These are phyloP conservation scores for Anoplolepis gracilipes DNA, from an alignment of 1,140 invertebrate genomes.

Conservation along the genomic window DNA sequence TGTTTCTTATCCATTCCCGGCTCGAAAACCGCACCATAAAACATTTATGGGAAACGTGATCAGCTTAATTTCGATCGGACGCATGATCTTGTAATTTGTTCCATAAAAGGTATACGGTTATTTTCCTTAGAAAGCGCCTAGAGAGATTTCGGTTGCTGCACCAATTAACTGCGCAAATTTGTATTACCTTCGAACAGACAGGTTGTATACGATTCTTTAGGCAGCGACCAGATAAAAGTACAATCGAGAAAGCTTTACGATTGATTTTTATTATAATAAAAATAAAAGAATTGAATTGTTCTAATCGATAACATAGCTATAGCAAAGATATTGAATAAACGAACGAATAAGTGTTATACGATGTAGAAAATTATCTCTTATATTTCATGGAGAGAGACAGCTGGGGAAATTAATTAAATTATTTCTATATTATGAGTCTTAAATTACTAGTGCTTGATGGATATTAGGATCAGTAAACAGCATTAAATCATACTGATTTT, in stretches of 20 bases:
- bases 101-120: slow-evolving; percentile 5
- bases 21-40: slow-evolving; percentile 52
- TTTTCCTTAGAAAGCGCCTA: slow-evolving; percentile 40
- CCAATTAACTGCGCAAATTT: slow-evolving; percentile 51
- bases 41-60: slow-evolving; percentile 53
- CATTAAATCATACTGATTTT: slow-evolving; percentile 15
- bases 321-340: not conserved
- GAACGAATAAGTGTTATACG: not conserved
- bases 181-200: slow-evolving; percentile 16
- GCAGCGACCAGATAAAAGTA: not conserved
- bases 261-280: not conserved
- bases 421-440: slow-evolving; percentile 2
- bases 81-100: slow-evolving; percentile 58
- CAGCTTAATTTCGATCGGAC: slow-evolving; percentile 38
- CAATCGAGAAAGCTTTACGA: slow-evolving; percentile 1
- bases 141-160: slow-evolving; percentile 20
- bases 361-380: not conserved
- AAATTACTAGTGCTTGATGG: slow-evolving; percentile 22
- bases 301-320: not conserved
- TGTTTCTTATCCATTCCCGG: slow-evolving; percentile 41
- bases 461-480: not conserved
- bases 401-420: slow-evolving; percentile 1
- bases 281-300: not conserved
- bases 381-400: not conserved
- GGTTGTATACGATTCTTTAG: not conserved